Conservation (phyloP, 1,140 invertebrate species). For the Matsumurasca onukii region DNA sequence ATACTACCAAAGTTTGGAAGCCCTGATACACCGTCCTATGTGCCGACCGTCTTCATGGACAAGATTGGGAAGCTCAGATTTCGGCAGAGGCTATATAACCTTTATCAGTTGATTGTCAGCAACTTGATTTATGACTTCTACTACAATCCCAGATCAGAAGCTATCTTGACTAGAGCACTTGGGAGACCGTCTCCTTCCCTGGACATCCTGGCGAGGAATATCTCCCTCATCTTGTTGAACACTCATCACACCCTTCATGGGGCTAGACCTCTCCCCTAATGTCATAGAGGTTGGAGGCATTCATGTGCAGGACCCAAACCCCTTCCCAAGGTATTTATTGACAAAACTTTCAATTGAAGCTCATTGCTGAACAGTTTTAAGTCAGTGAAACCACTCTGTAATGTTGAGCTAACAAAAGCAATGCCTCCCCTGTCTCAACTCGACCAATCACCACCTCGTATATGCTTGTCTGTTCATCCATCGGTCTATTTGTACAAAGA, state of each 20-base stretch:
- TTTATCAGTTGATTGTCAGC: neutral
- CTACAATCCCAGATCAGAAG: constrained; percentile 13
- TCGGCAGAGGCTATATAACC: constrained; percentile 35
- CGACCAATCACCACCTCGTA: too few species aligned
- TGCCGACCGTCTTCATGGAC: constrained; percentile 32
- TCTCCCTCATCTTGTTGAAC: constrained; percentile 64
- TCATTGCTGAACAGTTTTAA: too few species aligned
- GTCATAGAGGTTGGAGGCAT: constrained; percentile 68
- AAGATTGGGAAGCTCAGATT: constrained; percentile 35
- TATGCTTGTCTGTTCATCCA: too few species aligned
- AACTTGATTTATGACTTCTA: constrained; percentile 20
- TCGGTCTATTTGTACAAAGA: too few species aligned
- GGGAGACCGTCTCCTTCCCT: constrained; percentile 48
- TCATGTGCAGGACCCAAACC: constrained; percentile 57
- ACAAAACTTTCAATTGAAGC: too few species aligned
- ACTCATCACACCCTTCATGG: constrained; percentile 60
- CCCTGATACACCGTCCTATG: constrained; percentile 37
- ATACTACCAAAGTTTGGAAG: constrained; percentile 49
- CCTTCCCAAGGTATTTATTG: constrained; percentile 57
- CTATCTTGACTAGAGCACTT: constrained; percentile 33
- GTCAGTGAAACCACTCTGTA: too few species aligned
- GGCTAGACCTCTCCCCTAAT: constrained; percentile 58
- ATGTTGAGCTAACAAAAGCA: too few species aligned
- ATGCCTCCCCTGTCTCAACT: too few species aligned
- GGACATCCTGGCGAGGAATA: constrained; percentile 55